Percentiles rank a stretch among this genome's conserved stretches.
phyloP scores from a whole-genome alignment of 2,113 vertebrate species.

The Peromyscus polionotus region DNA sequence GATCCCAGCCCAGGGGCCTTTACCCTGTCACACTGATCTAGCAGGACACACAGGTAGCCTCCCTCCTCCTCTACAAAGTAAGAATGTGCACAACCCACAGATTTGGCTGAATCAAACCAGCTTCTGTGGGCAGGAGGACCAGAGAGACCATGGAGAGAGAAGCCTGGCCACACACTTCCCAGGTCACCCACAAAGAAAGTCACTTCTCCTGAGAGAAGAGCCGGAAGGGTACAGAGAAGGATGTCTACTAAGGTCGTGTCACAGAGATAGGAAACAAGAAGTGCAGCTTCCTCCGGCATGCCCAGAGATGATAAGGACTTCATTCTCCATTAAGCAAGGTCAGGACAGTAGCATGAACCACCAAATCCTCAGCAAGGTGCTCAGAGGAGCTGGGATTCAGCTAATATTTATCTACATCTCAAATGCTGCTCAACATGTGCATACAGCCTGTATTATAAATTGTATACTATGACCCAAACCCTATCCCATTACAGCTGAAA shows the following conservation, averaged over 20 bases:
- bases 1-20: not conserved
- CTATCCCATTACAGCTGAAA: not conserved
- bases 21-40: not conserved
- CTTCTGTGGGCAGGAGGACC: not conserved
- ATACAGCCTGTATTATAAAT: too few species aligned
- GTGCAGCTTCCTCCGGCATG: not conserved
- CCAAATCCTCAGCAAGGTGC: too few species aligned
- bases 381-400: not conserved
- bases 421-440: not conserved
- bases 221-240: too few species aligned
- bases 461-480: not conserved
- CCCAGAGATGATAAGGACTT: not conserved
- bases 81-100: not conserved
- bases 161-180: too few species aligned
- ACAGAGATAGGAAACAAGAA: too few species aligned
- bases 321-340: not conserved
- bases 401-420: not conserved
- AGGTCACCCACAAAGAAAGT: not conserved
- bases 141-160: not conserved
- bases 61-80: not conserved
- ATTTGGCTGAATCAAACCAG: not conserved
- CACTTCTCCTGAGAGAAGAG: not conserved
- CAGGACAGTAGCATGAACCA: not conserved
- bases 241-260: not conserved
- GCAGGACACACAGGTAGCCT: too few species aligned